Conservation (phyloP, 2,113 vertebrate species). For the Sebastes fasciatus region DNA sequence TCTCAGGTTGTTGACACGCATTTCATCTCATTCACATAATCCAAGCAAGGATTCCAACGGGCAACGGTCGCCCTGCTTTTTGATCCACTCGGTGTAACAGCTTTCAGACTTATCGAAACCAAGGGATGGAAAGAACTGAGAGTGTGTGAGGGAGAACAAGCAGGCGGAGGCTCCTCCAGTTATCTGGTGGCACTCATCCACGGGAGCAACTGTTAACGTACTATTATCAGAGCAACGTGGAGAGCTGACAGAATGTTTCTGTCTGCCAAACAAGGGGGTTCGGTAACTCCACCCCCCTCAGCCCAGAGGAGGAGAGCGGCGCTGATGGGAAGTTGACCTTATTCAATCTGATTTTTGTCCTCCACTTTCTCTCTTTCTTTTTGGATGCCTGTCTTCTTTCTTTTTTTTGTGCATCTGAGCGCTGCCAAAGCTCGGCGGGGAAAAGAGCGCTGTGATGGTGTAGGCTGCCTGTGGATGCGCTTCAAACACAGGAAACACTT, state of each 20-base stretch:
- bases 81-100: slow-evolving; percentile 25
- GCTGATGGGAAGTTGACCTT: slow-evolving; percentile 56
- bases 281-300: slow-evolving; percentile 48
- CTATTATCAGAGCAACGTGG: slow-evolving; percentile 66
- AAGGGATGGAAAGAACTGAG: slow-evolving; percentile 22
- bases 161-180: slow-evolving; percentile 25
- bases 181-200: slow-evolving; percentile 58
- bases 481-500: slow-evolving; percentile 68
- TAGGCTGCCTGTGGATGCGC: slow-evolving; percentile 69
- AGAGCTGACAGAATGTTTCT: slow-evolving; percentile 69
- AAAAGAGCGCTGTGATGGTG: slow-evolving; percentile 56
- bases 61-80: slow-evolving; percentile 19
- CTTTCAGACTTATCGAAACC: slow-evolving; percentile 46
- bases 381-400: slow-evolving; percentile 25
- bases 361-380: slow-evolving; percentile 21
- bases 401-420: slow-evolving; percentile 24
- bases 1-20: slow-evolving; percentile 42
- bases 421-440: slow-evolving; percentile 62
- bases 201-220: slow-evolving; percentile 51
- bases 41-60: slow-evolving; percentile 15
- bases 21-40: slow-evolving; percentile 34
- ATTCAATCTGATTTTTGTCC: slow-evolving; percentile 43
- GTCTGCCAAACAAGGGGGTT: slow-evolving; percentile 51
- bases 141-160: not conserved
- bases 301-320: slow-evolving; percentile 20